Evolutionary conservation across 2,113 vertebrate genomes (phyloP).

Genomic region (Oxyura jamaicensis): DNA sequence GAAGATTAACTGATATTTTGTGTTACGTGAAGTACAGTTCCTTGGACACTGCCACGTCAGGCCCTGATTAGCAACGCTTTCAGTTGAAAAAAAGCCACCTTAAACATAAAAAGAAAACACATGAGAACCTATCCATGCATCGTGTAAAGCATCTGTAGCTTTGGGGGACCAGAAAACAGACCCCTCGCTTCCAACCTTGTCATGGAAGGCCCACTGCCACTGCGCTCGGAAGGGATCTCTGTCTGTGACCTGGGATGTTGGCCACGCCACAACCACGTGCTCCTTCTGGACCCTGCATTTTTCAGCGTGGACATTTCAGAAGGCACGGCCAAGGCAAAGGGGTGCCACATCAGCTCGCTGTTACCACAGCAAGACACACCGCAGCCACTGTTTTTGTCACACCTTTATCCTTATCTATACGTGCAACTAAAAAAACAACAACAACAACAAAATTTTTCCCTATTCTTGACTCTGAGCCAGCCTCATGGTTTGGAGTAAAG

Average conservation of each 20-base stretch:
- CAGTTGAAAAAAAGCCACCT: background rate
- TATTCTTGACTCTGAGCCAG: background rate
- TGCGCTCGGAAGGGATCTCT: background rate
- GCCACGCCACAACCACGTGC: no score
- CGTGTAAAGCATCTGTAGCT: background rate
- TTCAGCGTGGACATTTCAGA: background rate
- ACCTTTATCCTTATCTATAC: background rate
- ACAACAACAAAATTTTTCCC: no score
- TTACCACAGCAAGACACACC: background rate
- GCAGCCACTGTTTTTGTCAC: background rate
- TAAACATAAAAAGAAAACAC: background rate
- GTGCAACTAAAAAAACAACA: background rate
- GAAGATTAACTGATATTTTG: background rate
- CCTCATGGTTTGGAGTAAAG: background rate
- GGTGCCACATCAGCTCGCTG: background rate
- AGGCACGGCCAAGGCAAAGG: background rate
- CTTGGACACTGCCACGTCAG: background rate
- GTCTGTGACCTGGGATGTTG: background rate
- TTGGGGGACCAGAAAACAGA: background rate
- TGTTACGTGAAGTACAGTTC: background rate
- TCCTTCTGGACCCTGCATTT: background rate
- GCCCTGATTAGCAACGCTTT: background rate
- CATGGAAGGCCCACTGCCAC: background rate
- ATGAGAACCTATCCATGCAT: accelerated
- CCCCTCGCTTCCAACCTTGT: background rate